Evolutionary conservation across 2,888 invertebrate genomes (phyloP).

Genomic region (Aquatica leii): DNA sequence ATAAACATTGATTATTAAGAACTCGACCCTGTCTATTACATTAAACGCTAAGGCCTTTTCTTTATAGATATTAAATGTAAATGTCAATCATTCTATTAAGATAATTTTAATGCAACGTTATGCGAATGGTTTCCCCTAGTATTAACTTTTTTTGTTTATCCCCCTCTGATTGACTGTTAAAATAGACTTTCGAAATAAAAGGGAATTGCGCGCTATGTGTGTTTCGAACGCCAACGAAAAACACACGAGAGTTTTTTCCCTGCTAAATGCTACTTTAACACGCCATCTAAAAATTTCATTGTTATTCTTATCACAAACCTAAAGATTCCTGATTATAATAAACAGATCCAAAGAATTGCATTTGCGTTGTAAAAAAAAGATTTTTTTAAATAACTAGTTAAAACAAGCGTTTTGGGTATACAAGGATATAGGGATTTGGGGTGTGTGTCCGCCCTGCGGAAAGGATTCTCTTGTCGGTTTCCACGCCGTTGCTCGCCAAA

Average conservation of each 20-base stretch:
- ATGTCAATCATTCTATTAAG: constrained; percentile 59
- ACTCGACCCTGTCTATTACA: constrained; percentile 50
- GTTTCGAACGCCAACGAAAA: constrained; percentile 3
- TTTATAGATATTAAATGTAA: constrained; percentile 51
- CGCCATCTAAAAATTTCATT: constrained; percentile 45
- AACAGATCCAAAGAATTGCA: constrained; percentile 54
- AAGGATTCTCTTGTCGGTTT: constrained; percentile 61
- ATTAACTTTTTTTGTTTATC: constrained; percentile 22
- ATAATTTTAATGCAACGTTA: constrained; percentile 52
- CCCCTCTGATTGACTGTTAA: constrained; percentile 21
- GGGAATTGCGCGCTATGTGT: constrained; percentile 5
- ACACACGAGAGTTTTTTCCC: constrained; percentile 14
- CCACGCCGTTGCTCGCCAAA: constrained; percentile 56
- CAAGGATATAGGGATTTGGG: constrained; percentile 30
- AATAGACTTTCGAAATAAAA: constrained; percentile 20
- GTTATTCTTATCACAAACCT: constrained; percentile 51
- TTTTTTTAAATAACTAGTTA: constrained; percentile 18
- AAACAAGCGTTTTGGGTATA: constrained; percentile 27
- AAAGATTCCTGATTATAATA: constrained; percentile 53
- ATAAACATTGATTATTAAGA: not conserved
- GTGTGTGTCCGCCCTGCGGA: constrained; percentile 53
- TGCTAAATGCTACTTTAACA: constrained; percentile 32
- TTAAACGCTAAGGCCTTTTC: constrained; percentile 41
- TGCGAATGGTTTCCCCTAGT: constrained; percentile 43
- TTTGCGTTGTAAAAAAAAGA: constrained; percentile 47